Evolutionary conservation across 2,888 invertebrate genomes (phyloP), one percentile per base, ranked within the genome.

Genomic region (Chloromyia formosa): DNA sequence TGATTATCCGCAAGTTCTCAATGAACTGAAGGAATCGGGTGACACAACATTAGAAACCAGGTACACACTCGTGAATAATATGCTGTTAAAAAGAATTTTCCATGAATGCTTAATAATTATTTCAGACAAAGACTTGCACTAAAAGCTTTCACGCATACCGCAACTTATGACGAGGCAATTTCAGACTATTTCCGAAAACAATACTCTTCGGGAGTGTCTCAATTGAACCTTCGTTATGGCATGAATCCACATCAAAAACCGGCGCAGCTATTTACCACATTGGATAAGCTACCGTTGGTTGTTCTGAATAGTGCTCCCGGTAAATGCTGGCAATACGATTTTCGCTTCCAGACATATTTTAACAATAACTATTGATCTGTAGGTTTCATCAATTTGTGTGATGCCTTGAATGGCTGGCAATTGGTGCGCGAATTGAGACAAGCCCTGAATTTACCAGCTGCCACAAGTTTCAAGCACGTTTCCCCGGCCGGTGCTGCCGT

Each of bases 231-330:
- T 61, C 90, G 97, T 81, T 98, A 99, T 85, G 98, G 90, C 73
- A 97, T 97, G 95, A 98, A 98, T 86, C 98, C 98, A 0, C 98
- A 98, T 83, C 98, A 98, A 83, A 96, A 95, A 83, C 97, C 97
- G 0, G 97, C 97, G 0, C 97, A 97, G 82, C 87, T 98, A 5
- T 97, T 90, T 84, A 96, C 96, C 0, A 93, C 90, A 0, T 84
- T 91, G 22, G 88, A 92, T 72, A 88, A 91, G 71, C 87, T 98
- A 73, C 98, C 98, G 0, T 84, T 98, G 5, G 92, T 88, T 78
- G 96, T 97, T 1, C 83, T 97, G 27, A 98, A 98, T 85, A 97
- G 97, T 9, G 92, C 97, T 0, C 98, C 98, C 0, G 98, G 77
- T 76, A 69, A 73, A n/a, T 18, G 4, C n/a, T n/a, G n/a, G n/a